These are phyloP conservation scores for Cottus gobio DNA, from an alignment of 2,113 vertebrate genomes.

Conservation along the genomic window DNA sequence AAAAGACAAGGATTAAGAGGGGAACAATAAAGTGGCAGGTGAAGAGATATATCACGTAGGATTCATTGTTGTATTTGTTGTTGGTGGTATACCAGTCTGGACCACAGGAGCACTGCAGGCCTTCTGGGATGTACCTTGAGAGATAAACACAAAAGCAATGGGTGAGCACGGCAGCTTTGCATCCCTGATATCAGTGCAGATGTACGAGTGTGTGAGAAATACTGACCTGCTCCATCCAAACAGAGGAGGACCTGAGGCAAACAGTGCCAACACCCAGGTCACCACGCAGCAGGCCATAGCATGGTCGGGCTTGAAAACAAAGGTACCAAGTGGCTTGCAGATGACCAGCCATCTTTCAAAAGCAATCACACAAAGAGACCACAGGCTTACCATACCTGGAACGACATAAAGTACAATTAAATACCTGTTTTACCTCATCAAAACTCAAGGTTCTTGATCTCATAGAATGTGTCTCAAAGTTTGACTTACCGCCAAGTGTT, in stretches of 20 bases:
- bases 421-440: neutral
- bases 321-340: conserved; percentile 82
- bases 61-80: conserved; percentile 85
- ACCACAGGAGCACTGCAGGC: conserved; percentile 84
- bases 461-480: neutral
- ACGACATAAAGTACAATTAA: neutral
- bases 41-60: conserved; percentile 84
- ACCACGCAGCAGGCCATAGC: conserved; percentile 75
- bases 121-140: conserved; percentile 84
- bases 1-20: conserved; percentile 75
- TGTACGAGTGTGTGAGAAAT: neutral
- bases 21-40: conserved; percentile 83
- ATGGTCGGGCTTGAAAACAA: conserved; percentile 80
- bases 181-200: neutral
- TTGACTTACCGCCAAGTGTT: conserved; percentile 81
- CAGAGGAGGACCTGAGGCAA: conserved; percentile 74
- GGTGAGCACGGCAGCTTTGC: neutral
- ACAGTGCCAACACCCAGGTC: conserved; percentile 76
- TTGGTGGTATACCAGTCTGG: conserved; percentile 84
- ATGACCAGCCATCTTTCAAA: conserved; percentile 83
- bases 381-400: conserved; percentile 83
- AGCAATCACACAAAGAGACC: conserved; percentile 82
- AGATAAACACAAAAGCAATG: neutral
- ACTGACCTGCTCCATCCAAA: conserved; percentile 83
- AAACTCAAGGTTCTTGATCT: neutral